Conservation (phyloP, 2,797 vertebrate genomes). For the Tokudaia muenninki region DNA sequence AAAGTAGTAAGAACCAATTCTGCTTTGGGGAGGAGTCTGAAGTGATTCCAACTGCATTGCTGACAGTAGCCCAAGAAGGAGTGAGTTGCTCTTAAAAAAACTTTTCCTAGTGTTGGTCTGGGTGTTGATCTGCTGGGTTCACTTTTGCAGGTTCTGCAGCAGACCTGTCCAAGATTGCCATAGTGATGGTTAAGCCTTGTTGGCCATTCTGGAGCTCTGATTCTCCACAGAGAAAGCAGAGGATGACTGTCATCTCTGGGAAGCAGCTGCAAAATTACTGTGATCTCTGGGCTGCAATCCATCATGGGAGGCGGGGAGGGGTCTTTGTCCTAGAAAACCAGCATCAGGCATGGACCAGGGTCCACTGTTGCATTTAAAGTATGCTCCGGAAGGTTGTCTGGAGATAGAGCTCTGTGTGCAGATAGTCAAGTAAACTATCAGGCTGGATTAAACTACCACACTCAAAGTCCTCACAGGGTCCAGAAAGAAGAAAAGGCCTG, state of each 20-base stretch:
- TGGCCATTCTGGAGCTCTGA: neutral
- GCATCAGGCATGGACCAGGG: neutral
- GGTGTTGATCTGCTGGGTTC: neutral
- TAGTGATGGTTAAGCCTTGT: neutral
- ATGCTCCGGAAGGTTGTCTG: neutral
- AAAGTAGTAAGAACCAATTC: neutral
- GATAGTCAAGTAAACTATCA: no score
- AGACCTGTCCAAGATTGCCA: neutral
- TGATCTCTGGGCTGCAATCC: neutral
- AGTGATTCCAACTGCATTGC: neutral
- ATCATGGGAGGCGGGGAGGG: neutral
- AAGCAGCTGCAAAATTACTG: neutral
- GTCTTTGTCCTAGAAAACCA: neutral
- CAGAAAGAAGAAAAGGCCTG: no score
- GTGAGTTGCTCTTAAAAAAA: neutral
- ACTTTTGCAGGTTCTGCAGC: neutral
- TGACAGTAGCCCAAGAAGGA: neutral
- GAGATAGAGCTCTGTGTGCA: neutral
- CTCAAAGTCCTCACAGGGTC: neutral
- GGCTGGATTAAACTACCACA: neutral
- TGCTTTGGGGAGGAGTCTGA: neutral
- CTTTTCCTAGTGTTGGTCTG: neutral
- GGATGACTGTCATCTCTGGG: neutral
- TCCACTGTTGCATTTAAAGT: neutral
- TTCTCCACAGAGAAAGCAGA: neutral